Evolutionary conservation across 2,888 invertebrate species (phyloP), one percentile per base, ranked within the genome.

Genomic region (Erannis defoliaria): DNA sequence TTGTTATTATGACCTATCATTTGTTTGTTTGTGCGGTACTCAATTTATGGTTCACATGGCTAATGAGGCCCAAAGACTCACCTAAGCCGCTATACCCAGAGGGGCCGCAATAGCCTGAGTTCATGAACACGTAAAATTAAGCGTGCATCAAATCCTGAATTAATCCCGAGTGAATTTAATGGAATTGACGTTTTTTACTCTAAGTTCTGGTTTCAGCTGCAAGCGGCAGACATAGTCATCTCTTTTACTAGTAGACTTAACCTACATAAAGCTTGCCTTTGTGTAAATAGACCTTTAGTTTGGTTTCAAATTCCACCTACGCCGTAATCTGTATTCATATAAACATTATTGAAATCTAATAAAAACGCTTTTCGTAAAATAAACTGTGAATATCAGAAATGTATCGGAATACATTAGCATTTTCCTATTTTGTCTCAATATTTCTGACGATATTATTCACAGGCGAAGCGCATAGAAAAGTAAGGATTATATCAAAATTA

Each of bases 291-390:
- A 18, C 12, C 45, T 37, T 50, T 50, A 5, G 3, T n/a, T 37
- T 26, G 16, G 5, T 37, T 18, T n/a, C 26, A n/a, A 46, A 33
- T 10, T 29, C 19, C 19, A 21, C 57, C 42, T 45, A 58, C 50
- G 14, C 37, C 10, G 6, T 38, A 58, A 45, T 51, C 57, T 45
- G 45, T 45, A 29, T 58, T 38, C 37, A 58, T 51, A 51, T 45
- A 51, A 51, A 37, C 35, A 33, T 26, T 51, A 45, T n/a, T 26
- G n/a, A 37, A 56, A 50, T 35, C 42, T 18, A 50, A 51, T 55
- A 38, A 51, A 62, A 38, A 26, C 38, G 40, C 19, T 46, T 38
- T 59, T 38, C 23, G 8, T 14, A 23, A 18, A 46, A 40, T 48
- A 43, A 31, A 31, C 45, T 40, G 9, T 5, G 8, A 18, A 18